phyloP scores from a whole-genome alignment of 64 coral and sea anemone species.

The Montipora foliosa region DNA sequence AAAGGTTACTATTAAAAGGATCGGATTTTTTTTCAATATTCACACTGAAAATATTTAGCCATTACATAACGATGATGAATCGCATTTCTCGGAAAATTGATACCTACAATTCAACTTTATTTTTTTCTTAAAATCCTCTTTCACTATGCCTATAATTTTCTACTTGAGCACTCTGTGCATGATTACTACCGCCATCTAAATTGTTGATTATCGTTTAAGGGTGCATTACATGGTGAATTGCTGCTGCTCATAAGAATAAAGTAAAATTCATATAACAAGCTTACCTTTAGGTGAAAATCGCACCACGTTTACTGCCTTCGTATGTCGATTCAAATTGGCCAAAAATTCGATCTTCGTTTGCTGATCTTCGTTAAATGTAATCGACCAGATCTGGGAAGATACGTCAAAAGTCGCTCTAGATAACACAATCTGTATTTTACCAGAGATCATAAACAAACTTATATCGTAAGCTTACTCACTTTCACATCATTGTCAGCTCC shows the following conservation, averaged over 20 bases:
- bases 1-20: too few relatives aligned
- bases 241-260: too few relatives aligned
- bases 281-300: constrained; percentile 95
- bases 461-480: constrained; percentile 32
- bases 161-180: not conserved
- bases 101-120: too few relatives aligned
- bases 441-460: not conserved
- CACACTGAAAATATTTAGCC: too few relatives aligned
- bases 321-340: constrained; percentile 89
- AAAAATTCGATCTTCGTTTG: constrained; percentile 78
- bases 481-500: constrained; percentile 96
- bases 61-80: too few relatives aligned
- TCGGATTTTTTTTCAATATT: too few relatives aligned
- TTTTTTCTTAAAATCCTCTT: too few relatives aligned
- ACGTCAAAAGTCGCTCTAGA: not conserved
- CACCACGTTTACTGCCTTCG: constrained; percentile 97
- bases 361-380: constrained; percentile 58
- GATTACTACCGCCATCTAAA: too few relatives aligned
- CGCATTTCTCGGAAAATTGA: too few relatives aligned
- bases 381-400: constrained; percentile 84
- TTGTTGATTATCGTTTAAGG: not conserved
- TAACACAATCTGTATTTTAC: not conserved
- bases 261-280: not conserved
- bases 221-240: not conserved
- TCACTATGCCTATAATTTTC: not conserved